Evolutionary conservation across 2,888 invertebrate genomes (phyloP).

Genomic region (Leptura quadrifasciata): DNA sequence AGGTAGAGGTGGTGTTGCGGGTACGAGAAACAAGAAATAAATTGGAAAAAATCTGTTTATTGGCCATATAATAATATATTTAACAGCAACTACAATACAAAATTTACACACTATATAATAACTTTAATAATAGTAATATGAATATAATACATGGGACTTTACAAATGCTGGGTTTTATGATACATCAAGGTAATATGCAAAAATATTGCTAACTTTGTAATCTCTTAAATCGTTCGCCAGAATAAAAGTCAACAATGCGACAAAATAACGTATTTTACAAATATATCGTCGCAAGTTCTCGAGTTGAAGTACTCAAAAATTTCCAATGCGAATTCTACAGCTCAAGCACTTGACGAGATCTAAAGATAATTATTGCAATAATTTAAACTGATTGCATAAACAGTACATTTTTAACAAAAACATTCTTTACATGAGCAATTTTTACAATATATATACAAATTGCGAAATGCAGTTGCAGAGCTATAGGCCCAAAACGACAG

Average conservation of each 20-base stretch:
- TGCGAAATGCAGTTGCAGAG: conserved; percentile 63
- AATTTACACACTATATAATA: conserved; percentile 82
- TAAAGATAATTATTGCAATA: conserved; percentile 64
- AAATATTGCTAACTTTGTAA: conserved; percentile 75
- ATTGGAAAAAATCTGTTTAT: conserved; percentile 81
- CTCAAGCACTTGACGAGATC: conserved; percentile 47
- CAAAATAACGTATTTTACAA: conserved; percentile 65
- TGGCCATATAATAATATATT: conserved; percentile 85
- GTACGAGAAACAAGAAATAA: conserved; percentile 48
- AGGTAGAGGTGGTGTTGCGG: conserved; percentile 22
- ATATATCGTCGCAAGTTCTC: conserved; percentile 35
- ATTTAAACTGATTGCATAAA: conserved; percentile 65
- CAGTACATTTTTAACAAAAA: conserved; percentile 72
- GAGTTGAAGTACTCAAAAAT: conserved; percentile 46
- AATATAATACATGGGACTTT: conserved; percentile 75
- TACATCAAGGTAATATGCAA: conserved; percentile 74
- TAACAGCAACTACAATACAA: conserved; percentile 85
- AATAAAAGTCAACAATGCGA: conserved; percentile 71
- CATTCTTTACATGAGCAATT: conserved; percentile 74
- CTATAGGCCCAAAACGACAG: conserved; percentile 59
- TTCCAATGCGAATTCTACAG: conserved; percentile 43
- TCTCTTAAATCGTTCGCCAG: conserved; percentile 72
- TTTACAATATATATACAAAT: conserved; percentile 71
- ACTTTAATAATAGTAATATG: conserved; percentile 76
- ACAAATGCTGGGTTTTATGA: conserved; percentile 71